Evolutionary conservation across 2,113 vertebrate genomes (phyloP).

Genomic region (Sphaerodactylus townsendi): DNA sequence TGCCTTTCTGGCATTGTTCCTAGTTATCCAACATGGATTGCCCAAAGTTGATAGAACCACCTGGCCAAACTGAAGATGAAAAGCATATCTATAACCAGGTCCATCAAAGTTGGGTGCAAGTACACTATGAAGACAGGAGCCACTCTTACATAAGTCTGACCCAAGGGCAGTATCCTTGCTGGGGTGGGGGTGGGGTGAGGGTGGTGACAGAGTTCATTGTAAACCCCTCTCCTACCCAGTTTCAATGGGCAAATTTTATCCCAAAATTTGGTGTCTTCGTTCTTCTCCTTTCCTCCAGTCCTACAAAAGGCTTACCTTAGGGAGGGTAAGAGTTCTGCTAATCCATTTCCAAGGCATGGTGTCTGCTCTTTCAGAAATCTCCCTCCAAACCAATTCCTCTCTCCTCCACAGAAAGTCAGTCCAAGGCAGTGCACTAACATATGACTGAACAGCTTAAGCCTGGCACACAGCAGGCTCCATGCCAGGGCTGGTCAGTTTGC

Average conservation of each 20-base stretch:
- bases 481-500: fast-evolving
- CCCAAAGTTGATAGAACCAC: background rate
- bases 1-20: too few relatives aligned
- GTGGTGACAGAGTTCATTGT: background rate
- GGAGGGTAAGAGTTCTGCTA: constrained; percentile 34
- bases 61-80: background rate
- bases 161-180: background rate
- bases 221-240: background rate
- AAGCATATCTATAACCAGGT: too few relatives aligned
- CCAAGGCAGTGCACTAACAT: background rate
- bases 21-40: background rate
- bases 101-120: constrained; percentile 24
- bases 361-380: background rate
- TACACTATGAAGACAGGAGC: background rate
- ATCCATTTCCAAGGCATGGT: constrained; percentile 59
- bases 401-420: background rate
- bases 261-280: background rate
- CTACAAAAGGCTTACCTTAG: constrained; percentile 64
- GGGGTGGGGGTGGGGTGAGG: background rate
- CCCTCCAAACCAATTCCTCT: background rate
- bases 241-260: background rate
- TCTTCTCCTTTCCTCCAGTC: constrained; percentile 22
- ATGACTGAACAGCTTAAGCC: background rate
- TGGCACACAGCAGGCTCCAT: fast-evolving
- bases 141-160: background rate